Conservation (phyloP, 1,140 invertebrate genomes). For the Rhysida immarginata region DNA sequence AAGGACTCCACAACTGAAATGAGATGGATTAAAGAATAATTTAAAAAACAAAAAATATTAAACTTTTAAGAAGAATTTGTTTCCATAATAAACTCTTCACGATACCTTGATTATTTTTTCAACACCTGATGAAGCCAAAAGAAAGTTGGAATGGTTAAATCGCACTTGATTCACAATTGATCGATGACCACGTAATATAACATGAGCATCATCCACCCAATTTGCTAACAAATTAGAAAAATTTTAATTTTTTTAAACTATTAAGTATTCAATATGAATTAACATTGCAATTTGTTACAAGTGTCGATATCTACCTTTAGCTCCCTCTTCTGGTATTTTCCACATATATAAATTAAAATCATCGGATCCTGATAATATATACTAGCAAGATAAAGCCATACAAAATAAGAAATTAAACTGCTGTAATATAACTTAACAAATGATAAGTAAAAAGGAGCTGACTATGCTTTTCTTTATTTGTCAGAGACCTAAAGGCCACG, state of each 20-base stretch:
- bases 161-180: conserved; percentile 94
- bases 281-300: too few species aligned
- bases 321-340: conserved; percentile 52
- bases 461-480: too few species aligned
- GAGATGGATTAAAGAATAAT: neutral
- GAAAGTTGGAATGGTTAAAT: conserved; percentile 64
- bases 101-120: conserved; percentile 88
- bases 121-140: conserved; percentile 84
- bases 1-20: conserved; percentile 56
- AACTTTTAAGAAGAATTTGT: neutral
- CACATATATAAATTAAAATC: conserved; percentile 92
- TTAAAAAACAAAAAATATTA: neutral
- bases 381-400: conserved; percentile 34
- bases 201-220: conserved; percentile 50
- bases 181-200: conserved; percentile 72
- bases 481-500: too few species aligned
- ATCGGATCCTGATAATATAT: conserved; percentile 78
- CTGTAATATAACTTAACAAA: too few species aligned
- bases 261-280: too few species aligned
- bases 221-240: conserved; percentile 12
- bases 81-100: too few species aligned
- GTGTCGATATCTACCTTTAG: conserved; percentile 11
- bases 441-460: too few species aligned
- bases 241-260: too few species aligned
- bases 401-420: too few species aligned